Evolutionary conservation across 1,140 invertebrate species (phyloP).

Genomic region (Pseudomyrmex cubaensis): DNA sequence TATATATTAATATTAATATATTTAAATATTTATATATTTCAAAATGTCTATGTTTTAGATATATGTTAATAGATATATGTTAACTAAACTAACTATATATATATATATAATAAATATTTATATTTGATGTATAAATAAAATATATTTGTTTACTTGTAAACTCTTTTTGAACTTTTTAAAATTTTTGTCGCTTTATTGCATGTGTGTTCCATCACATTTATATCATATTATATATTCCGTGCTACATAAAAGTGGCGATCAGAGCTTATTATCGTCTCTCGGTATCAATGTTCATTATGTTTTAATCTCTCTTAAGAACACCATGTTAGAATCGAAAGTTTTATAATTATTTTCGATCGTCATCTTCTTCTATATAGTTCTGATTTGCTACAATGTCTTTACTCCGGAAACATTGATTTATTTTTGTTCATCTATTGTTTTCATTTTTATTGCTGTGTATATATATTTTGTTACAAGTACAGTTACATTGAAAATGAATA

Average conservation of each 20-base stretch:
- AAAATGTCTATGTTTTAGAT: not conserved
- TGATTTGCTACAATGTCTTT: not conserved
- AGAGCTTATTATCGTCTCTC: not conserved
- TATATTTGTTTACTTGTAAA: not conserved
- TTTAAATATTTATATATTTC: not conserved
- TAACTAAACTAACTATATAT: not conserved
- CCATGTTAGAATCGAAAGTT: not conserved
- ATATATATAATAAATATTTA: too few relatives aligned
- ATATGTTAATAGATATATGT: not conserved
- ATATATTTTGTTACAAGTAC: not conserved
- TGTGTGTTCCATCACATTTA: not conserved
- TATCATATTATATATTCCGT: not conserved
- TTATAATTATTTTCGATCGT: slow-evolving; percentile 4
- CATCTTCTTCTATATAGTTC: not conserved
- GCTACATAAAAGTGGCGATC: not conserved
- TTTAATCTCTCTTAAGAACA: slow-evolving; percentile 37
- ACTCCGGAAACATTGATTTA: not conserved
- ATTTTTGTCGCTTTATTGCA: not conserved
- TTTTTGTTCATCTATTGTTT: not conserved
- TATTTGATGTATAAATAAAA: too few relatives aligned
- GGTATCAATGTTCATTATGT: not conserved
- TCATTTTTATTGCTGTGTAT: not conserved
- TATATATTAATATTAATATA: not conserved
- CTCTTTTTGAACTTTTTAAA: not conserved
- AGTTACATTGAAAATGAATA: not conserved